phyloP scores from a whole-genome alignment of 2,888 invertebrate genomes.

The Palloptera scutellata region DNA sequence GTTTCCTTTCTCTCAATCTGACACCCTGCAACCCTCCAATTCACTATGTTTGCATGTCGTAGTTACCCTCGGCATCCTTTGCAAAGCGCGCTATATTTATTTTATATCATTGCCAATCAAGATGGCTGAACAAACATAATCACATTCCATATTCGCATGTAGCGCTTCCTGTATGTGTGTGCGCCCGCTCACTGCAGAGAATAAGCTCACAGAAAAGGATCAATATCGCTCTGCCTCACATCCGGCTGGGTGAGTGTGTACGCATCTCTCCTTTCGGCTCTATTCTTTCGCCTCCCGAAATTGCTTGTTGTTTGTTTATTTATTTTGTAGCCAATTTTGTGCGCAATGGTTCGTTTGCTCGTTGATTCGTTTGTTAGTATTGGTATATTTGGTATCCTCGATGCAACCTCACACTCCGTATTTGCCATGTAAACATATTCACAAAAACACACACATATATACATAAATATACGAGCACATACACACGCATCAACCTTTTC shows the following conservation, averaged over 20 bases:
- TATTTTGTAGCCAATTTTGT: constrained; percentile 53
- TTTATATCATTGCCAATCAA: constrained; percentile 66
- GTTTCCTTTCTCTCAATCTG: background rate
- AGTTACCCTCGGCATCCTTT: constrained; percentile 1
- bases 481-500: constrained; percentile 45
- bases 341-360: background rate
- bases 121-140: constrained; percentile 65
- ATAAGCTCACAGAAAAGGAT: constrained; percentile 46
- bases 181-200: constrained; percentile 31
- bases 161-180: constrained; percentile 27
- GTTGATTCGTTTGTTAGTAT: constrained; percentile 4
- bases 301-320: constrained; percentile 48
- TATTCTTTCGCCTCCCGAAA: constrained; percentile 38
- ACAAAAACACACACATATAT: background rate
- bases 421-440: background rate
- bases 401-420: constrained; percentile 30
- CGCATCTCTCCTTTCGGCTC: constrained; percentile 19
- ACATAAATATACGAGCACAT: background rate
- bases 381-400: constrained; percentile 4
- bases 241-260: constrained; percentile 38
- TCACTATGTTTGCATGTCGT: background rate
- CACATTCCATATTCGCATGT: constrained; percentile 38
- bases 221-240: constrained; percentile 56
- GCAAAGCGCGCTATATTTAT: constrained; percentile 53
- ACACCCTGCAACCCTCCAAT: background rate